A percentile compares a stretch with the other conserved stretches of the same genome.
Evolutionary conservation across 2,797 vertebrate species (phyloP).

Genomic region (Triplophysa yarkandensis): DNA sequence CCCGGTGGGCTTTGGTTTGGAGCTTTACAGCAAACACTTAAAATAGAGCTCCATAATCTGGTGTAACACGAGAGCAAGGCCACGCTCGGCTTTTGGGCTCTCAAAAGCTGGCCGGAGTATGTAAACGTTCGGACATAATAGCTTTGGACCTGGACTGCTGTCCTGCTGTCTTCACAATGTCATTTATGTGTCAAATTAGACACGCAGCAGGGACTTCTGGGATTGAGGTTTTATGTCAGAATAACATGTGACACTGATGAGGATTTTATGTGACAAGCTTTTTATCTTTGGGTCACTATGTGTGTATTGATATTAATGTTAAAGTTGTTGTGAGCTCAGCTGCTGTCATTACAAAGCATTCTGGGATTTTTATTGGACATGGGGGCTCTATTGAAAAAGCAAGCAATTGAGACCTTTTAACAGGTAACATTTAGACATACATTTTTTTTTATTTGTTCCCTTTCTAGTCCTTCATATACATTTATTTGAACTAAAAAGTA

Average conservation of each 20-base stretch:
- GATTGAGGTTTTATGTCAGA: background rate
- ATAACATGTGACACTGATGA: background rate
- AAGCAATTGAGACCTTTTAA: background rate
- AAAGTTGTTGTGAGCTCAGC: background rate
- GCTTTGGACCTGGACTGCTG: constrained; percentile 12
- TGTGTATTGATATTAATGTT: background rate
- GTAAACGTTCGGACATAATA: constrained; percentile 27
- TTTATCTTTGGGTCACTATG: background rate
- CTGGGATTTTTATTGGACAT: background rate
- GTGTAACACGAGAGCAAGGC: constrained; percentile 49
- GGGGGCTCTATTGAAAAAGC: background rate
- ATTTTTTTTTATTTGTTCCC: background rate
- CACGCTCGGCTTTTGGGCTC: constrained; percentile 41
- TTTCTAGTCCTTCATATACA: background rate
- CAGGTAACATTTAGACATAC: background rate
- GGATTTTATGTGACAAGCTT: background rate
- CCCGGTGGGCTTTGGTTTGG: constrained; percentile 62
- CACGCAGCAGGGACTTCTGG: constrained; percentile 1
- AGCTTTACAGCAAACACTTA: constrained; percentile 62
- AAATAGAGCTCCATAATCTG: constrained; percentile 67
- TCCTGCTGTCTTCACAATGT: constrained; percentile 31
- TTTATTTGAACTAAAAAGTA: too few relatives aligned
- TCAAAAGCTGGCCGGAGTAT: constrained; percentile 50
- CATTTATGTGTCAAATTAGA: constrained; percentile 8
- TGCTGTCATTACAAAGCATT: background rate